Base-by-base conservation (phyloP, 2,113 vertebrate genomes). In the Stercorarius parasiticus region DNA sequence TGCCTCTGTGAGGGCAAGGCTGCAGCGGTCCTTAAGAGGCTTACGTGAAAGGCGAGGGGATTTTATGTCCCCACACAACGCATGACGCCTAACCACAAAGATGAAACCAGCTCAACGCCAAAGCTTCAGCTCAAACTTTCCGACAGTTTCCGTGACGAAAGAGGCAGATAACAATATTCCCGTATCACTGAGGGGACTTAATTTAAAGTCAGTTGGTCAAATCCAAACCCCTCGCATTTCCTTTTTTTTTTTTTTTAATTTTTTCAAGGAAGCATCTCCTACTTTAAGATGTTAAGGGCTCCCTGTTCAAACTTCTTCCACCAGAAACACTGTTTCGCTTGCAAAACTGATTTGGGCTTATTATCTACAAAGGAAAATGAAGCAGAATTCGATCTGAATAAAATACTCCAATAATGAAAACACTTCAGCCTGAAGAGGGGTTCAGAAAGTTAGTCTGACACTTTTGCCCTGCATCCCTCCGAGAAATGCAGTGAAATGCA, bases 401-500 rank as follows among this genome's bases (percentile, higher is more conserved):
- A 93, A 95, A 87, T n/a, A 56, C 58, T 72, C 29, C 38, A 70
- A 58, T 91, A 96, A 84, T 42, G 61, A 91, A 89, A 89, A 71
- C 52, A 73, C 49, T 94, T 79, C 71, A 78, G 62, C 74, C 74
- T 66, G 53, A 95, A 61, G 47, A 77, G 40, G 52, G n/a, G 93
- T 96, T 94, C 93, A 94, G 55, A 93, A 95, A 96, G 95, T 90
- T 94, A 90, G 56, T 22, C 71, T 93, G 88, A 95, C 90, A 90
- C 77, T 96, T 94, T 52, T 83, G 79, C 82, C 76, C 91, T 83
- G 95, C 91, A 92, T 87, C 79, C 32, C 91, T 82, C 43, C 0
- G 0, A 96, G 82, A 96, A 97, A 97, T 96, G 92, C 92, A 93
- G 83, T 91, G 92, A 96, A 94, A 96, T 93, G 92, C 86, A 96